phyloP scores from a whole-genome alignment of 2,113 vertebrate species.

The Plecotus auritus region DNA sequence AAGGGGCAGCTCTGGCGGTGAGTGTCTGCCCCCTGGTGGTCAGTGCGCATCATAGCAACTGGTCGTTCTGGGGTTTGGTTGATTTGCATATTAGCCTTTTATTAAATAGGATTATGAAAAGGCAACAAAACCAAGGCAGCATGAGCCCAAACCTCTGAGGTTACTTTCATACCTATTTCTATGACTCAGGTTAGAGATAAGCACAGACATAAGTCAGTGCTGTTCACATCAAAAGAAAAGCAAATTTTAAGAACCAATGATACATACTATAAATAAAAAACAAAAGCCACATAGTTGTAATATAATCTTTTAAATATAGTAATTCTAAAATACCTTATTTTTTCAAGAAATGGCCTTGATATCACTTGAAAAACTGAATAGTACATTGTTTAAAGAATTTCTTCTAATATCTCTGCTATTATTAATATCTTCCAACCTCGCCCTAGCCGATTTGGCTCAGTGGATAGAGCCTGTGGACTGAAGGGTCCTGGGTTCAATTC shows the following conservation, averaged over 20 bases:
- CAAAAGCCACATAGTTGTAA: not conserved
- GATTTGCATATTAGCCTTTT: no score
- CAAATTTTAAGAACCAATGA: not conserved
- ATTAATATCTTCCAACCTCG: not conserved
- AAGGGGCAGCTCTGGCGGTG: no score
- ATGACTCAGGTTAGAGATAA: not conserved
- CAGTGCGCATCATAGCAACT: no score
- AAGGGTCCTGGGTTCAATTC: no score
- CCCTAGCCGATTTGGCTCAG: no score
- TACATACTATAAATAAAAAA: constrained; percentile 3
- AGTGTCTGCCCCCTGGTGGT: no score
- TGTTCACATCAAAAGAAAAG: constrained; percentile 39
- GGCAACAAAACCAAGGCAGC: not conserved
- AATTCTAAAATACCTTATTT: not conserved
- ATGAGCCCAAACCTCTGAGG: not conserved
- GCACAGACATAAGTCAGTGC: not conserved
- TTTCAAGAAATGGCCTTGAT: constrained; percentile 12
- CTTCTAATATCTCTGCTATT: not conserved
- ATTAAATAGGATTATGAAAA: no score
- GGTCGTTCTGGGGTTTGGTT: no score
- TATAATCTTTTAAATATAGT: not conserved
- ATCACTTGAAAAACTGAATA: not conserved
- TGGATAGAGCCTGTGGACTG: no score
- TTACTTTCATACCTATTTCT: not conserved
- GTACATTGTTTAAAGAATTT: constrained; percentile 25